These are phyloP conservation scores for Drosophila orena DNA, from an alignment of 1,140 invertebrate genomes.

Conservation along the genomic window DNA sequence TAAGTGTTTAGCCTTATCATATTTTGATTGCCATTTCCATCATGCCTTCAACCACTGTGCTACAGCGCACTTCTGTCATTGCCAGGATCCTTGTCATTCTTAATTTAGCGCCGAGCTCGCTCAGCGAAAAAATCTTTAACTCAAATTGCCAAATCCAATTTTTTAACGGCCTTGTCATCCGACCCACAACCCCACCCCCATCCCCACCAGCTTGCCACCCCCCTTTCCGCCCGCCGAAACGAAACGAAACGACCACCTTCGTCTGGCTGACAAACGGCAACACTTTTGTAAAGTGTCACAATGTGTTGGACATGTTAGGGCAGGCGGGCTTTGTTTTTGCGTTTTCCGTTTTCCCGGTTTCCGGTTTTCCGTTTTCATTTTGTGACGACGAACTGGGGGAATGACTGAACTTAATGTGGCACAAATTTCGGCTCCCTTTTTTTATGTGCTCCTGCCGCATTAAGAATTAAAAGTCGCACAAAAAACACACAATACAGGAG, in stretches of 20 bases:
- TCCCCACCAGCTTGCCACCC: neutral
- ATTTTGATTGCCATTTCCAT: neutral
- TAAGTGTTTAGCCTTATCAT: too few species aligned
- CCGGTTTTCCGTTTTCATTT: constrained; percentile 1
- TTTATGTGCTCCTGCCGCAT: constrained; percentile 43
- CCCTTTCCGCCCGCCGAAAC: neutral
- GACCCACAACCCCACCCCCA: neutral
- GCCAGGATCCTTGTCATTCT: constrained; percentile 73
- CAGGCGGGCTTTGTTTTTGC: neutral
- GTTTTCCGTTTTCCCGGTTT: neutral
- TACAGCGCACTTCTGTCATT: constrained; percentile 16
- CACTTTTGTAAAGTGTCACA: constrained; percentile 76
- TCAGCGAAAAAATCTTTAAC: constrained; percentile 64
- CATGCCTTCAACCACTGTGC: constrained; percentile 38
- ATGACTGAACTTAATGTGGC: constrained; percentile 55
- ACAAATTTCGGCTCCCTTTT: constrained; percentile 63
- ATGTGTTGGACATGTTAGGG: constrained; percentile 55
- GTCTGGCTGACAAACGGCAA: constrained; percentile 69
- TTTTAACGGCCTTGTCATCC: constrained; percentile 45
- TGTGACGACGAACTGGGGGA: neutral
- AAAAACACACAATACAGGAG: constrained; percentile 1
- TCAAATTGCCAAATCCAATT: constrained; percentile 76
- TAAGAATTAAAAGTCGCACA: constrained; percentile 55
- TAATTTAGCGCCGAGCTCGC: constrained; percentile 54
- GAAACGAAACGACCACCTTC: neutral